These are phyloP conservation scores for Atherinosoma microstoma DNA, from an alignment of 2,797 vertebrate species.

Conservation along the genomic window DNA sequence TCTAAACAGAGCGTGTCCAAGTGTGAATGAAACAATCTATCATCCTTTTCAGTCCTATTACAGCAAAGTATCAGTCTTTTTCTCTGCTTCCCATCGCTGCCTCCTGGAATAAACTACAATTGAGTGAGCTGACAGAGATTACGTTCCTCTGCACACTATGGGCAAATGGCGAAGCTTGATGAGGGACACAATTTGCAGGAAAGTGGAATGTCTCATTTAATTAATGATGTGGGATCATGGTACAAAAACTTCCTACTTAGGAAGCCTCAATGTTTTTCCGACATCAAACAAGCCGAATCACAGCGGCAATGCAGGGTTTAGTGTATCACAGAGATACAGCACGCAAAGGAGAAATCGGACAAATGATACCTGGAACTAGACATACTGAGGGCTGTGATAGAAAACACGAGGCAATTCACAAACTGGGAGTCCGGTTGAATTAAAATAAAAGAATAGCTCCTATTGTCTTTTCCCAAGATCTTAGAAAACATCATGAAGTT, in stretches of 20 bases:
- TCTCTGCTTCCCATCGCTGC: constrained; percentile 44
- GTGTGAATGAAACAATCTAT: constrained; percentile 71
- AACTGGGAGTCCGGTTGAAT: too few relatives aligned
- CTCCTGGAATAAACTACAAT: constrained; percentile 48
- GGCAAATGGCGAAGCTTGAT: constrained; percentile 6
- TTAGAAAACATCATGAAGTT: too few relatives aligned
- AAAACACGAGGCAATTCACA: too few relatives aligned
- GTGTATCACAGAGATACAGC: too few relatives aligned
- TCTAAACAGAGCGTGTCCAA: constrained; percentile 67
- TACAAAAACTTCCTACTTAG: background rate
- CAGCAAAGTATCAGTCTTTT: constrained; percentile 58
- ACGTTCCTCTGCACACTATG: background rate
- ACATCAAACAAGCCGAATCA: background rate
- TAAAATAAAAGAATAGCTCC: too few relatives aligned
- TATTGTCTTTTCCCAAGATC: too few relatives aligned
- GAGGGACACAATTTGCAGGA: background rate
- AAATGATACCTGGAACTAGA: too few relatives aligned
- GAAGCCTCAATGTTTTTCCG: background rate
- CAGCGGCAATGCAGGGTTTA: too few relatives aligned
- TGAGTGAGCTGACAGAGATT: constrained; percentile 34
- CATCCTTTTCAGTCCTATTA: constrained; percentile 72
- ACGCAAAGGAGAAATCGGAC: too few relatives aligned
- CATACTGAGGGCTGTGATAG: too few relatives aligned
- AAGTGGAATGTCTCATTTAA: constrained; percentile 12
- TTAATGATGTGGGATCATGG: constrained; percentile 5